A percentile compares a stretch with the other conserved stretches of the same genome.
Conservation (phyloP, 2,113 vertebrate genomes). For the Tychaedon coryphoeus region DNA sequence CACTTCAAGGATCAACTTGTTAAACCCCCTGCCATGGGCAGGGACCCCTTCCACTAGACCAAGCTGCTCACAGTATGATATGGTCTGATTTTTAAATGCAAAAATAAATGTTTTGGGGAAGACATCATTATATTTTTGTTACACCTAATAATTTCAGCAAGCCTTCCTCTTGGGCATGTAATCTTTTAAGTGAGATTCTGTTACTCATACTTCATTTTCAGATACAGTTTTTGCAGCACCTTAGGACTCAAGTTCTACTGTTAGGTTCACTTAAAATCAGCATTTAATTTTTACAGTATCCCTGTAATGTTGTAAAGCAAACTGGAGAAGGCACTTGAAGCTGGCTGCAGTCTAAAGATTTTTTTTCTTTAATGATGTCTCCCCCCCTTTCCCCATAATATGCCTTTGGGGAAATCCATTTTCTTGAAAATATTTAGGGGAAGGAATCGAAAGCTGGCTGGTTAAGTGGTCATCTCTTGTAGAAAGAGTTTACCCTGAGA, state of each 20-base stretch:
- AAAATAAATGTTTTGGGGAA: not conserved
- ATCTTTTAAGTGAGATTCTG: not conserved
- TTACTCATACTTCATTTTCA: not conserved
- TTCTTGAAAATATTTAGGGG: not conserved
- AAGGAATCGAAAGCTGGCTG: not conserved
- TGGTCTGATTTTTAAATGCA: not conserved
- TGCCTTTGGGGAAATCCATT: not conserved
- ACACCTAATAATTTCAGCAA: not conserved
- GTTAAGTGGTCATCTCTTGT: not conserved
- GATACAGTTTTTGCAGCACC: not conserved
- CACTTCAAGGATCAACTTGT: not conserved
- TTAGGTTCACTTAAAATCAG: not conserved
- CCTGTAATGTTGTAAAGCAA: not conserved
- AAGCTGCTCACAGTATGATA: not conserved
- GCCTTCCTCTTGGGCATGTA: not conserved
- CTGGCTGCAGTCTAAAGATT: not conserved
- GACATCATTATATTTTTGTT: not conserved
- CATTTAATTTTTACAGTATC: not conserved
- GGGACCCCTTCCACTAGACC: not conserved
- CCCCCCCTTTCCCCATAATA: accelerated
- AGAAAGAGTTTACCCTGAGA: not conserved
- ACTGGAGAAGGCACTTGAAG: not conserved
- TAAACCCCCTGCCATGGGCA: not conserved
- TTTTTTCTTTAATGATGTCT: not conserved
- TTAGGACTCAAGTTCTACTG: not conserved